Conservation (phyloP, 2,113 vertebrate genomes). For the Python bivittatus region DNA sequence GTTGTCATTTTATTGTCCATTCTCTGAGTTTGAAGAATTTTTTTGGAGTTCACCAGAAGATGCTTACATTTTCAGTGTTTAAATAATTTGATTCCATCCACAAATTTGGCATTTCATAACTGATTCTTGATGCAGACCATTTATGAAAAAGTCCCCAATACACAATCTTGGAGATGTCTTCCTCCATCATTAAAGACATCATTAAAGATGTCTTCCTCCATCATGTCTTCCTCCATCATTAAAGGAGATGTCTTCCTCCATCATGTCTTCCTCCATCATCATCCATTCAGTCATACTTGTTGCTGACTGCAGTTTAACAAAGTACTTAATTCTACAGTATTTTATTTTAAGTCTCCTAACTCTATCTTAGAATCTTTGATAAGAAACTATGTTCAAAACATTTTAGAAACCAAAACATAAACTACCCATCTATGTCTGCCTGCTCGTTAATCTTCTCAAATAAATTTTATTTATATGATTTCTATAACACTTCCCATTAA, state of each 20-base stretch:
- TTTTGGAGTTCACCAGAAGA: neutral
- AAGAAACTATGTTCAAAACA: neutral
- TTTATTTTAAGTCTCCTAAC: neutral
- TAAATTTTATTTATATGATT: too few species aligned
- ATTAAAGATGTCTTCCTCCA: neutral
- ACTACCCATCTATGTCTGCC: neutral
- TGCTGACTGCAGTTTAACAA: neutral
- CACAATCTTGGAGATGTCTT: too few species aligned
- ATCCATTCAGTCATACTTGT: neutral
- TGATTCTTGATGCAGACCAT: too few species aligned
- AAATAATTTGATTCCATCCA: too few species aligned
- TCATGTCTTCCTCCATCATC: neutral
- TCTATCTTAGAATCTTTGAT: neutral
- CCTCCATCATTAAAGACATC: neutral
- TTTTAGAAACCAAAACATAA: neutral
- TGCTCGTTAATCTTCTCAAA: neutral
- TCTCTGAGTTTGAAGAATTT: neutral
- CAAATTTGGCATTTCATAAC: too few species aligned
- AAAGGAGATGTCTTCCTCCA: neutral
- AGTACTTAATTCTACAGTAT: neutral
- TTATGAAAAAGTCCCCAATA: too few species aligned
- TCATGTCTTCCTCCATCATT: neutral
- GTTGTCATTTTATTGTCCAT: neutral
- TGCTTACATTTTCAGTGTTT: too few species aligned
- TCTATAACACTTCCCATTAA: too few species aligned